phyloP scores from a whole-genome alignment of 2,888 invertebrate species.

The Drosophila sordidula region DNA sequence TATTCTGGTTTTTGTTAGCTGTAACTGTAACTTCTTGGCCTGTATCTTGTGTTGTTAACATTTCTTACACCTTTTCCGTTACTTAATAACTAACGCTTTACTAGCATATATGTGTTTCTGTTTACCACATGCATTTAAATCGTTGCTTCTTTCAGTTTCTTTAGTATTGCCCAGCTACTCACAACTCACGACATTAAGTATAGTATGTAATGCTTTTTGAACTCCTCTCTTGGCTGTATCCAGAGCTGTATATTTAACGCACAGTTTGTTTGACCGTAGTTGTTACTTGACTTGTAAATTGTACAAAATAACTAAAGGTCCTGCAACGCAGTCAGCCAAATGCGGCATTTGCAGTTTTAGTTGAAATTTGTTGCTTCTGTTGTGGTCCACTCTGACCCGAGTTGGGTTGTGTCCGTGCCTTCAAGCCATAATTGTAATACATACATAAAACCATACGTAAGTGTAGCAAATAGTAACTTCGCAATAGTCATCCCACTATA shows the following conservation, averaged over 20 bases:
- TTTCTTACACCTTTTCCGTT: background rate
- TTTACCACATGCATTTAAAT: conserved; percentile 11
- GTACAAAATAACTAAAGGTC: background rate
- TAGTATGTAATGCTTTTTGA: conserved; percentile 2
- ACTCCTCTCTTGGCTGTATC: background rate
- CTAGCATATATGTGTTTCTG: background rate
- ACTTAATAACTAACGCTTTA: conserved; percentile 14
- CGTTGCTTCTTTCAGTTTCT: conserved; percentile 10
- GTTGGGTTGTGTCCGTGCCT: conserved; percentile 1
- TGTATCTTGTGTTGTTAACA: conserved; percentile 10
- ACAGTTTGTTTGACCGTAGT: conserved; percentile 38
- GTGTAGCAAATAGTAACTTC: conserved; percentile 2
- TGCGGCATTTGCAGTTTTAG: background rate
- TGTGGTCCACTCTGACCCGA: background rate
- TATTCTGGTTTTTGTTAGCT: conserved; percentile 9
- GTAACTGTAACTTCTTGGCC: conserved; percentile 3
- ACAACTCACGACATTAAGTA: conserved; percentile 5
- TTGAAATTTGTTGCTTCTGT: background rate
- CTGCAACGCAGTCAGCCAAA: background rate
- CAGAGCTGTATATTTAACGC: conserved; percentile 29
- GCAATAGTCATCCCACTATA: conserved; percentile 5
- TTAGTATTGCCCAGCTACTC: conserved; percentile 6
- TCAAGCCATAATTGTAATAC: background rate
- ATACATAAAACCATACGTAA: conserved; percentile 7
- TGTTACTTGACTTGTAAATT: conserved; percentile 10